phyloP scores from a whole-genome alignment of 2,797 vertebrate genomes.

The Notamacropus eugenii region DNA sequence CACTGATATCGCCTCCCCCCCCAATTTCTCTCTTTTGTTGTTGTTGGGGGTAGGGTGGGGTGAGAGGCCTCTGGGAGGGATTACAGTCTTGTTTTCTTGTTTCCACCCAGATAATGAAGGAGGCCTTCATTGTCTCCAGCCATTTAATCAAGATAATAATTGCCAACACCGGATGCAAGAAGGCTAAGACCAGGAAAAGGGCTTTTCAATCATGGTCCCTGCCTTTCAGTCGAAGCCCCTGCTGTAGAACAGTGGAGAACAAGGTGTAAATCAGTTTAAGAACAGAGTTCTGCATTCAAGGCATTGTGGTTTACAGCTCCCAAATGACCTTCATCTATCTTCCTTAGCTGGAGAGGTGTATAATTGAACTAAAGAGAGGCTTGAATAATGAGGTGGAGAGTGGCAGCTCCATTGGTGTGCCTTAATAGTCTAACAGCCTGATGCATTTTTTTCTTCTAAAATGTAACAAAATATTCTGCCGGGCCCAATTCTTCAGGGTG shows the following conservation, averaged over 20 bases:
- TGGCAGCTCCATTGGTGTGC: slow-evolving; percentile 79
- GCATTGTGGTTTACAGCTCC: slow-evolving; percentile 87
- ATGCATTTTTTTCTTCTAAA: slow-evolving; percentile 74
- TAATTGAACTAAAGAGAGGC: slow-evolving; percentile 90
- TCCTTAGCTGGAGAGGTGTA: slow-evolving; percentile 87
- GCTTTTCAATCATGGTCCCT: slow-evolving; percentile 84
- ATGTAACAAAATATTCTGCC: slow-evolving; percentile 84
- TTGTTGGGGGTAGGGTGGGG: not conserved
- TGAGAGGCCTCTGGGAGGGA: not conserved
- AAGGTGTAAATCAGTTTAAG: slow-evolving; percentile 91
- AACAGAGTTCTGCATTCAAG: slow-evolving; percentile 87
- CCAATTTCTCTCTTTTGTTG: slow-evolving; percentile 27
- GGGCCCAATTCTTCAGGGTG: slow-evolving; percentile 86
- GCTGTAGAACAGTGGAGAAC: slow-evolving; percentile 84
- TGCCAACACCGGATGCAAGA: slow-evolving; percentile 64
- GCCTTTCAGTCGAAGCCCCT: slow-evolving; percentile 84
- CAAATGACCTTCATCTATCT: slow-evolving; percentile 90
- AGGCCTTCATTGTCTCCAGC: slow-evolving; percentile 69
- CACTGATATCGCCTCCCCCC: slow-evolving; percentile 12
- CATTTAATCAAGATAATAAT: slow-evolving; percentile 84
- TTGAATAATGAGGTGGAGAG: slow-evolving; percentile 87
- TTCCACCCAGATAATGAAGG: slow-evolving; percentile 55
- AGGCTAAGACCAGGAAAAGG: slow-evolving; percentile 78
- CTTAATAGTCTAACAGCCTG: slow-evolving; percentile 83
- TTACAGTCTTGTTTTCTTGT: slow-evolving; percentile 60